Evolutionary conservation across 2,888 invertebrate genomes (phyloP).

Genomic region (Cryptosula pallasiana): DNA sequence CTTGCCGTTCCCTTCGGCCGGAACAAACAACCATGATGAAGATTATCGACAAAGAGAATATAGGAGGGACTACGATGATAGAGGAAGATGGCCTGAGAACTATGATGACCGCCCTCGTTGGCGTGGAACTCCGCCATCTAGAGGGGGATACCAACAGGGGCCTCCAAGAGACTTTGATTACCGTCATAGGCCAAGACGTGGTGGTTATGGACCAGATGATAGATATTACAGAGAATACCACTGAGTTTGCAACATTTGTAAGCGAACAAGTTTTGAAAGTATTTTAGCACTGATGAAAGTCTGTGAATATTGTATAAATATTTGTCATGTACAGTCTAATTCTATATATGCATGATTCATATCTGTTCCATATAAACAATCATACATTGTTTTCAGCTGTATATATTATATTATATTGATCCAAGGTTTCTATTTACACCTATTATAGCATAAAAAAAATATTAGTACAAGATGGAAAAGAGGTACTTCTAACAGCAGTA

Average conservation of each 20-base stretch:
- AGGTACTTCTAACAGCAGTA: too few relatives aligned
- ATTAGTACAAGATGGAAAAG: too few relatives aligned
- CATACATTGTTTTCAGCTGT: too few relatives aligned
- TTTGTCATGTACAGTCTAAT: not conserved
- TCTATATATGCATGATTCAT: too few relatives aligned
- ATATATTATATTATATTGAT: too few relatives aligned
- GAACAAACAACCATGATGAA: not conserved
- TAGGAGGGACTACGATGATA: slow-evolving; percentile 5
- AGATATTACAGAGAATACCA: not conserved
- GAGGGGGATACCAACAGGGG: not conserved
- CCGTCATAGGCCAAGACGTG: not conserved
- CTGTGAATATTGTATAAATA: slow-evolving; percentile 22
- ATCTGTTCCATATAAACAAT: too few relatives aligned
- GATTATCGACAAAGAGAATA: not conserved
- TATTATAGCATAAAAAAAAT: too few relatives aligned
- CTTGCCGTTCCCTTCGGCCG: not conserved
- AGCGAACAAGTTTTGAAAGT: not conserved
- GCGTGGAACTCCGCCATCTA: not conserved
- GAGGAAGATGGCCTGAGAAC: not conserved
- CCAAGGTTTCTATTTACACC: too few relatives aligned
- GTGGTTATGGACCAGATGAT: not conserved
- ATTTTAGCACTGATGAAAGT: not conserved
- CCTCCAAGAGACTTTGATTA: not conserved
- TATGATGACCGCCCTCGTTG: not conserved
- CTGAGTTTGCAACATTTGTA: not conserved